A percentile compares a stretch with the other conserved stretches of the same genome.
Conservation (phyloP, 2,888 invertebrate genomes). For the Tigriopus californicus region DNA sequence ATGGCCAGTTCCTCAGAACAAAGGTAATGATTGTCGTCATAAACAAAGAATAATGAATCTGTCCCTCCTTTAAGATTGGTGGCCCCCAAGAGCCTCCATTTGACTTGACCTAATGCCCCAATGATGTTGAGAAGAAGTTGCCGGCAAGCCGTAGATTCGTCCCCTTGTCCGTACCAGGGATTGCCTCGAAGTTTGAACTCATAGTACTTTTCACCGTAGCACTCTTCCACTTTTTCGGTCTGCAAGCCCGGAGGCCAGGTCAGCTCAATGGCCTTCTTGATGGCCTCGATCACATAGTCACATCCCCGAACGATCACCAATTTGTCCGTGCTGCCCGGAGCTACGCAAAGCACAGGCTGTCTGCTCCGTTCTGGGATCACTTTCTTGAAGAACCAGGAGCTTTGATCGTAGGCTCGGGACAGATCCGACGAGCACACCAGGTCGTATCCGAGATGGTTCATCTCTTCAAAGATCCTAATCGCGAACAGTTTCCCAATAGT, state of each 20-base stretch:
- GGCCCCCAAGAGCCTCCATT: background rate
- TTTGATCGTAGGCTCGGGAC: background rate
- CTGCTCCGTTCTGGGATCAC: background rate
- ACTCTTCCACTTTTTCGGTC: background rate
- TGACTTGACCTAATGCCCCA: background rate
- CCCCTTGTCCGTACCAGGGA: background rate
- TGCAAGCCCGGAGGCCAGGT: background rate
- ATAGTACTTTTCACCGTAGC: background rate
- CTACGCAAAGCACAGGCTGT: background rate
- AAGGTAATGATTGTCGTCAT: background rate
- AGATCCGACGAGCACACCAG: background rate
- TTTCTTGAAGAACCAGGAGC: background rate
- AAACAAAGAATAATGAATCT: background rate
- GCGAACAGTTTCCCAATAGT: background rate
- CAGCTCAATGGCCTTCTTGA: background rate
- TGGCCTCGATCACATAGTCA: background rate
- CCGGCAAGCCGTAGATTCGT: background rate
- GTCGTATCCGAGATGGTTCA: background rate
- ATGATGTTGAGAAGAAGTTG: background rate
- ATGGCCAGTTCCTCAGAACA: background rate
- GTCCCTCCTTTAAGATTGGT: background rate
- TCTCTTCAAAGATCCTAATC: background rate
- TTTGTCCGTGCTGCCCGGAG: background rate
- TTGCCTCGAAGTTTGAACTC: background rate
- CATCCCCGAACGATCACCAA: background rate